Evolutionary conservation across 2,888 invertebrate species (phyloP).

Genomic region (Nymphalis c-album): DNA sequence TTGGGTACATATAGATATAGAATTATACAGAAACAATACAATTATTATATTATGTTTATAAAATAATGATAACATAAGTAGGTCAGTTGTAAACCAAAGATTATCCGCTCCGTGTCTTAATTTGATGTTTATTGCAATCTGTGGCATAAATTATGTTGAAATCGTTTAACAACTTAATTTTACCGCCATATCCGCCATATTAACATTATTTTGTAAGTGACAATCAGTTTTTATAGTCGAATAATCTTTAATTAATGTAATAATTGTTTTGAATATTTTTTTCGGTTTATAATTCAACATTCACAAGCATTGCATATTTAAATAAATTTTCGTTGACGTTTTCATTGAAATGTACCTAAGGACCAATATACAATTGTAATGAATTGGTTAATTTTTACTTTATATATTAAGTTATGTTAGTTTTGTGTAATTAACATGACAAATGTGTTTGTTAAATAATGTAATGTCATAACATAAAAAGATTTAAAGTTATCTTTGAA

Average conservation of each 20-base stretch:
- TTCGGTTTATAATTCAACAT: too few relatives aligned
- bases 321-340: not conserved
- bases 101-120: constrained; percentile 1
- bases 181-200: too few relatives aligned
- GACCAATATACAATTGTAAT: not conserved
- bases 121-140: constrained; percentile 12
- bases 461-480: not conserved
- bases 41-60: not conserved
- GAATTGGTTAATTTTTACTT: not conserved
- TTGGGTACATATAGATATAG: not conserved
- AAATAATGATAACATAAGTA: constrained; percentile 12
- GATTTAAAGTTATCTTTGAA: not conserved
- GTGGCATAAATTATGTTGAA: not conserved
- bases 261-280: too few relatives aligned
- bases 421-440: constrained; percentile 1
- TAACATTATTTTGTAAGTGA: too few relatives aligned
- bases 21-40: too few relatives aligned
- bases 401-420: not conserved
- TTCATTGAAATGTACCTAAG: not conserved
- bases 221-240: too few relatives aligned
- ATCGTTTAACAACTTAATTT: not conserved
- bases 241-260: too few relatives aligned
- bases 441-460: constrained; percentile 1
- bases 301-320: too few relatives aligned
- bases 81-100: constrained; percentile 29